phyloP scores from a whole-genome alignment of 2,113 vertebrate genomes.

The Orientallactaga bullata region DNA sequence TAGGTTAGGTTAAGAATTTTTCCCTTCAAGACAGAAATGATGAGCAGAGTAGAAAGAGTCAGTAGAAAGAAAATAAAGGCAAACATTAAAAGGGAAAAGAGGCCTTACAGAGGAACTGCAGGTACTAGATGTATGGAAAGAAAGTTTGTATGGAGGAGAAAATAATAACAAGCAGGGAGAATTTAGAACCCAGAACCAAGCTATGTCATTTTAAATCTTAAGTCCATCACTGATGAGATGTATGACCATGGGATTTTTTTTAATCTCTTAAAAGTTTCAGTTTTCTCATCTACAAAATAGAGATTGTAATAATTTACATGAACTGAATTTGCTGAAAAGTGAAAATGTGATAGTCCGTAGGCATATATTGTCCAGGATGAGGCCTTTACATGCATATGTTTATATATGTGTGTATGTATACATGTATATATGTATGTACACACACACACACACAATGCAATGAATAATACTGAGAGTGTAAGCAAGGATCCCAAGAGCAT shows the following conservation, averaged over 20 bases:
- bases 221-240: not conserved
- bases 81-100: not conserved
- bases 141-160: not conserved
- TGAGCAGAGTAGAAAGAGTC: not conserved
- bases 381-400: not conserved
- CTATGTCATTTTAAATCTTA: not conserved
- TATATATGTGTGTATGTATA: not conserved
- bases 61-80: not conserved
- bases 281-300: conserved; percentile 1
- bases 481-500: not conserved
- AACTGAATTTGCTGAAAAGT: not conserved
- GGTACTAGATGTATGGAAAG: not conserved
- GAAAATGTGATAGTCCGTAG: not conserved
- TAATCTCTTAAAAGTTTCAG: not conserved
- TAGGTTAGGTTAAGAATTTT: not conserved
- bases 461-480: not conserved
- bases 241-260: not conserved
- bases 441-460: too few species aligned
- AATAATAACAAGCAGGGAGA: not conserved
- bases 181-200: not conserved
- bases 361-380: not conserved
- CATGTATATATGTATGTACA: not conserved
- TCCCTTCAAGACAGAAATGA: not conserved
- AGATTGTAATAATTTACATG: not conserved
- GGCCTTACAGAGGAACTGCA: too few species aligned